Evolutionary conservation across 2,113 vertebrate species (phyloP).

Genomic region (Pitta sordida): DNA sequence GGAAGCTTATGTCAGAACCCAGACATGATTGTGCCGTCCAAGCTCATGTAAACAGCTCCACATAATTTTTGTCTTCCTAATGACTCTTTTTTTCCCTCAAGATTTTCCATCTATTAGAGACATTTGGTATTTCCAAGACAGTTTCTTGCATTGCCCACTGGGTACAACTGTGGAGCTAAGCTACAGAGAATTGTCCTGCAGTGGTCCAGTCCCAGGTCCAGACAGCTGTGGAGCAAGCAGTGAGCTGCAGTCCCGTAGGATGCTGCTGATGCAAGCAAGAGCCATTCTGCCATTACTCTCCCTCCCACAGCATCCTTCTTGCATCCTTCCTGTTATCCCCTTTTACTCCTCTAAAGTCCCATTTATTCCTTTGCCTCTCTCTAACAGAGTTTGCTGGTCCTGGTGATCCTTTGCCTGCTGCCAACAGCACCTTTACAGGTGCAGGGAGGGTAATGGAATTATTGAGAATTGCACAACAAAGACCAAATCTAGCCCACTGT

Average conservation of each 20-base stretch:
- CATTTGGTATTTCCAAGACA: background rate
- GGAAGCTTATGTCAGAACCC: background rate
- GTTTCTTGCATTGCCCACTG: rapidly evolving
- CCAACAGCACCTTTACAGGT: background rate
- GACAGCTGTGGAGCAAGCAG: background rate
- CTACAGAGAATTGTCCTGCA: background rate
- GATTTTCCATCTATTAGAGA: background rate
- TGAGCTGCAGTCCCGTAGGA: background rate
- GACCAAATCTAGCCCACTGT: rapidly evolving
- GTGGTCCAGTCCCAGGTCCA: background rate
- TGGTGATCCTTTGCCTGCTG: rapidly evolving
- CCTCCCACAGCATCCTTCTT: background rate
- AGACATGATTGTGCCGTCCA: background rate
- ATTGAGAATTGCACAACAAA: rapidly evolving
- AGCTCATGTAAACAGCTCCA: background rate
- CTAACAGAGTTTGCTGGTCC: background rate
- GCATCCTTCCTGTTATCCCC: background rate
- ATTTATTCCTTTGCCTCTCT: background rate
- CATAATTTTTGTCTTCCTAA: background rate
- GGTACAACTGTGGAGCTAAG: background rate
- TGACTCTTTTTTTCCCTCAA: background rate
- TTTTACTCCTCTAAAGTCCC: background rate
- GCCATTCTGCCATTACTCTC: background rate
- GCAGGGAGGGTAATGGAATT: background rate
- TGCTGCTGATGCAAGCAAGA: background rate